Base-by-base conservation (phyloP, 2,888 invertebrate genomes). In the Steromphala cineraria region DNA sequence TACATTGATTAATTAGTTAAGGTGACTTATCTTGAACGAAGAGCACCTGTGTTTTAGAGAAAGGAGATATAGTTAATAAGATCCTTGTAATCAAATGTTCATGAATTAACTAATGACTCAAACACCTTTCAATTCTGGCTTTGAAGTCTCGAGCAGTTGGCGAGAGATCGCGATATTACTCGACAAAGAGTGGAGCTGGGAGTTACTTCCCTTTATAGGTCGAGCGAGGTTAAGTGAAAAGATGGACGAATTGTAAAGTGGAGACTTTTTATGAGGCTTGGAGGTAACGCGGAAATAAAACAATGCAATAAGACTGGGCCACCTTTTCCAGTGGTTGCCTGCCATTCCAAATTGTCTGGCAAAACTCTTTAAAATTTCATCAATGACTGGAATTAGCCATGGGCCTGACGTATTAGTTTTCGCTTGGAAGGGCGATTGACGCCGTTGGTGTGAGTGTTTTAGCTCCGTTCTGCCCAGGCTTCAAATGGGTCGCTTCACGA, bases 331-430 rank as follows among this genome's bases (percentile, higher is more conserved):
- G 62, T 28, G 28, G 62, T 28, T 62, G 62, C 62, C n/a, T 62
- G 62, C 28, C 62, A 24, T 62, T 8, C 62, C 28, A 62, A 62
- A 62, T 62, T 62, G 62, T 62, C 62, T 62, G 62, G 62, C 62
- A 62, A 62, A 62, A 62, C 62, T 62, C 62, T 62, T 62, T 62
- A 62, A 62, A 62, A 28, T 62, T 62, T 62, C 62, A 62, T 62
- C 62, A 62, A 62, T 62, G 62, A 62, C 62, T 62, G 28, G 62
- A 62, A 62, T 62, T 62, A 62, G 62, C 28, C 28, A 62, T 17
- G 62, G 28, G 62, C 62, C 62, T 62, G 62, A 62, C 62, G 62
- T 62, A 62, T 62, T 62, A 31, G 62, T 28, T 62, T 62, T 28
- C 62, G 62, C 62, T 62, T 62, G 24, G 62, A 62, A 62, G 21